Evolutionary conservation across 2,888 invertebrate species (phyloP), one percentile per base, ranked within the genome.

Genomic region (Leptinotarsa juncta): DNA sequence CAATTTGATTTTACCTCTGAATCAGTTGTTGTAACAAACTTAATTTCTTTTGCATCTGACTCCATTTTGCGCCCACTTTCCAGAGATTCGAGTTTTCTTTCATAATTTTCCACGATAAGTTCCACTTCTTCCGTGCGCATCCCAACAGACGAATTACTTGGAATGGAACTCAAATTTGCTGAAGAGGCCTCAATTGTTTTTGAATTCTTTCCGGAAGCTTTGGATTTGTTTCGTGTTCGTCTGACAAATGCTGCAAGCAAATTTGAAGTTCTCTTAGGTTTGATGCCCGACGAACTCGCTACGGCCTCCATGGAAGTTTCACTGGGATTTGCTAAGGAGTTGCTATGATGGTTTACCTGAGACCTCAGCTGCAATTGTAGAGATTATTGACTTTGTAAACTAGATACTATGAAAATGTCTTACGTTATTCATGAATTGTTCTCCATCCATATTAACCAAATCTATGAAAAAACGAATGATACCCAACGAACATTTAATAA

Each of bases 191-290:
- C 69, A 4, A 70, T 7, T 10, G 66, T 71, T 70, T 74, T 75
- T 42, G 71, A 26, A 32, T 53, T 65, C 14, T 73, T 71, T 51
- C 26, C 72, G 18, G 71, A 65, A 53, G 72, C 65, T 62, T 70
- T 66, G 4, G 48, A 70, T 49, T 78, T 80, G 49, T 76, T 77
- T 62, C 73, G 70, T 5, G 75, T 78, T 53, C 78, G 77, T 60
- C 76, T 74, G 3, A 82, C 81, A 26, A 82, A 51, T 3, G 79
- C 74, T 23, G 80, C 75, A 5, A 82, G 75, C 51, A 82, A 71
- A 68, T 76, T 80, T 12, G 78, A 77, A 5, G 81, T 79, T 73
- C 79, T 82, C 68, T 73, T 78, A 3, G 75, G 62, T 75, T 80
- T 81, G 14, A 77, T 68, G 26, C 78, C 81, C 16, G 76, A 72